These are phyloP conservation scores for Conchocele bisecta DNA, from an alignment of 2,888 invertebrate species.

Conservation along the genomic window DNA sequence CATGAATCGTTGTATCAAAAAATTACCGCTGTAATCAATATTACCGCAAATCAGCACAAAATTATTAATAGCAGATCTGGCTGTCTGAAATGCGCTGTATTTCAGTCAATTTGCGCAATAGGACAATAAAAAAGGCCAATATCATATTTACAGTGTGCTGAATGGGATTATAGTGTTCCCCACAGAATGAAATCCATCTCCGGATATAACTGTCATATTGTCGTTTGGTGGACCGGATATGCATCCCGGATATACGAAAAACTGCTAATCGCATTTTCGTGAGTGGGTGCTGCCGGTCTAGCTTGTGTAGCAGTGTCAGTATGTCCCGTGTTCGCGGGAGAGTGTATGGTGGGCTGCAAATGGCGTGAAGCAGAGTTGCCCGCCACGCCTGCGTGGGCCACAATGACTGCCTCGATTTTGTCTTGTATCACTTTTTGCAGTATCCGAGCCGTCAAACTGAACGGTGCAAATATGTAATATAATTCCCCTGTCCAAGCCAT, in stretches of 20 bases:
- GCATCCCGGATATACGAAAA: slow-evolving; percentile 13
- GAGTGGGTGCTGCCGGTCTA: not conserved
- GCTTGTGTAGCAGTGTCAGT: not conserved
- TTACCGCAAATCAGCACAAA: slow-evolving; percentile 3
- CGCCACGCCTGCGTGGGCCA: slow-evolving; percentile 43
- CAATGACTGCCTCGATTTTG: slow-evolving; percentile 3
- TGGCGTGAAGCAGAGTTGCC: not conserved
- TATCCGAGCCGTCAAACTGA: slow-evolving; percentile 27
- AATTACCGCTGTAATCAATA: slow-evolving; percentile 2
- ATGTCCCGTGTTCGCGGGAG: slow-evolving; percentile 19
- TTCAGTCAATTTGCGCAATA: slow-evolving; percentile 1
- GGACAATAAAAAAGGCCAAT: slow-evolving; percentile 13
- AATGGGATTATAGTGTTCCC: slow-evolving; percentile 18
- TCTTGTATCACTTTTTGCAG: slow-evolving; percentile 31
- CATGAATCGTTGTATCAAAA: slow-evolving; percentile 31
- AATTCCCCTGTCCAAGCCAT: slow-evolving; percentile 18
- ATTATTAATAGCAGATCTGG: slow-evolving; percentile 18
- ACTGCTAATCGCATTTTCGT: slow-evolving; percentile 12
- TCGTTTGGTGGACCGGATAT: not conserved
- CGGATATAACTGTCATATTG: slow-evolving; percentile 15
- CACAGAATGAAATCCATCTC: slow-evolving; percentile 18
- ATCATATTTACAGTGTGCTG: slow-evolving; percentile 16
- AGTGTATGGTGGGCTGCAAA: not conserved
- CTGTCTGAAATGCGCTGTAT: slow-evolving; percentile 30
- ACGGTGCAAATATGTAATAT: slow-evolving; percentile 51